Evolutionary conservation across 2,113 vertebrate species (phyloP).

Genomic region (Paradisaea rubra): DNA sequence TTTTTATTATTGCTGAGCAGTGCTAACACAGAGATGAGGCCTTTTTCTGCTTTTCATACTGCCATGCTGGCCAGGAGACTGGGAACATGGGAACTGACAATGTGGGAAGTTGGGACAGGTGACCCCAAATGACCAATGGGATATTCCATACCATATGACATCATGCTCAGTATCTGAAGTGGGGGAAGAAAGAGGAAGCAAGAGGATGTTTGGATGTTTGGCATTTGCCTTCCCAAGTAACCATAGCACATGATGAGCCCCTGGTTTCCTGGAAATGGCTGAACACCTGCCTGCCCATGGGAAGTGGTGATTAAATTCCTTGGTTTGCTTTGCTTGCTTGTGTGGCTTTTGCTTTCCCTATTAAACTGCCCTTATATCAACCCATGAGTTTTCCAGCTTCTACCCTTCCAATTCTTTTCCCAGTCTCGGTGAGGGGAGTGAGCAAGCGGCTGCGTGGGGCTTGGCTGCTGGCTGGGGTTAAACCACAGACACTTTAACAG

Average conservation of each 20-base stretch:
- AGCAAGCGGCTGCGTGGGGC: fast-evolving
- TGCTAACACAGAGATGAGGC: neutral
- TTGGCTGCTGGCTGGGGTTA: neutral
- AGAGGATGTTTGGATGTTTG: neutral
- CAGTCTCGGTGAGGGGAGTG: fast-evolving
- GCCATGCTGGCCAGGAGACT: neutral
- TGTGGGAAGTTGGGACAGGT: neutral
- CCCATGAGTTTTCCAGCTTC: neutral
- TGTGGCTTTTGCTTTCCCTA: neutral
- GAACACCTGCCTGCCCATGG: neutral
- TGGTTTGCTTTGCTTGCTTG: neutral
- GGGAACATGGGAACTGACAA: neutral
- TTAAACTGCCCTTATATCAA: neutral
- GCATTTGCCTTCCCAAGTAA: neutral
- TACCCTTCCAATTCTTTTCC: neutral
- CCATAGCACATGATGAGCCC: neutral
- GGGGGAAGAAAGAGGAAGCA: neutral
- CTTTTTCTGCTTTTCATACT: neutral
- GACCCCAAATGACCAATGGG: neutral
- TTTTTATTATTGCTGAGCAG: neutral
- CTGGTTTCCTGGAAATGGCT: neutral
- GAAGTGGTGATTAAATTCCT: neutral
- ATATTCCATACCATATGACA: neutral
- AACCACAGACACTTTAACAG: neutral
- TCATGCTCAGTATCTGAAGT: neutral